phyloP scores from a whole-genome alignment of 2,113 vertebrate genomes.

The Turnix velox region DNA sequence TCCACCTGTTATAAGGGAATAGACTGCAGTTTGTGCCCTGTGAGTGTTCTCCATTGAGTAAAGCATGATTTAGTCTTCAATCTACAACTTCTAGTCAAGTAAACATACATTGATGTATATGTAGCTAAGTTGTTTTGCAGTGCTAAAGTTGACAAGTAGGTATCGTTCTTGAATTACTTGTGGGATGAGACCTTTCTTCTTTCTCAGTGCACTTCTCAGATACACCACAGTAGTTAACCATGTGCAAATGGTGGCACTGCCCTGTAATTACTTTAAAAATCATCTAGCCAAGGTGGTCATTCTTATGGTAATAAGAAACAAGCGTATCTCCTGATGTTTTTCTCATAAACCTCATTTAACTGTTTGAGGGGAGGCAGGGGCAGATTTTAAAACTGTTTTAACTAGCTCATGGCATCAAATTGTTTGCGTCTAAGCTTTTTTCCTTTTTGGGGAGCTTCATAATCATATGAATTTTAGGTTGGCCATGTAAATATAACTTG shows the following conservation, averaged over 20 bases:
- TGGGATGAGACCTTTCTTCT: background rate
- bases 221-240: background rate
- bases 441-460: background rate
- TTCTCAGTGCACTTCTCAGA: background rate
- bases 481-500: background rate
- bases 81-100: background rate
- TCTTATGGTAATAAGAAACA: background rate
- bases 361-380: background rate
- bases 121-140: background rate
- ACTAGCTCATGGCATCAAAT: background rate
- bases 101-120: background rate
- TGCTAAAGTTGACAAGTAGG: background rate
- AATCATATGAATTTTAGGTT: background rate
- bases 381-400: background rate
- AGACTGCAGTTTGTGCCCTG: background rate
- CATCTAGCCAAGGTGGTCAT: background rate
- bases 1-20: background rate
- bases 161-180: background rate
- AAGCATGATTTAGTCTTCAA: background rate
- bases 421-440: background rate
- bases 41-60: background rate
- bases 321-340: background rate
- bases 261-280: slow-evolving; percentile 16
- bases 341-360: background rate
- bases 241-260: background rate